Evolutionary conservation across 2,113 vertebrate species (phyloP).

Genomic region (Pterocles orientalis): DNA sequence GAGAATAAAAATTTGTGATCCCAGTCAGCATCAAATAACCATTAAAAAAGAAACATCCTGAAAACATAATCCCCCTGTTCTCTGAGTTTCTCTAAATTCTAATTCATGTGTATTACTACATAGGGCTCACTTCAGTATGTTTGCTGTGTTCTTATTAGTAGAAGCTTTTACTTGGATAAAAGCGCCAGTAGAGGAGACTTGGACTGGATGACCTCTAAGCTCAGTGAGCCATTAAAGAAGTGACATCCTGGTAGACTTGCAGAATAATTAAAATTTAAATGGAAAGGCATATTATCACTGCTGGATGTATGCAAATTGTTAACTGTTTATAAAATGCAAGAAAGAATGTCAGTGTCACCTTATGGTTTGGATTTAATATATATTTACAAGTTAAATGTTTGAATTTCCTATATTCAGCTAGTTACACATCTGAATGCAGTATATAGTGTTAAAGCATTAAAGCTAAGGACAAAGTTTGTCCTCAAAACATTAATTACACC

Average conservation of each 20-base stretch:
- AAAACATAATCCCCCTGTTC: neutral
- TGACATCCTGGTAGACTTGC: slow-evolving; percentile 40
- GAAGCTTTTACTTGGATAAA: slow-evolving; percentile 1
- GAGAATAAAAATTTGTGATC: neutral
- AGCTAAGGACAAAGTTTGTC: slow-evolving; percentile 44
- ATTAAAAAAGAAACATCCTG: neutral
- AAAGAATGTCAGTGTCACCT: neutral
- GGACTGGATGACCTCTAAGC: slow-evolving; percentile 47
- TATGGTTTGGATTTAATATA: neutral
- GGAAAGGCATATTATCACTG: slow-evolving; percentile 31
- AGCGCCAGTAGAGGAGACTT: neutral
- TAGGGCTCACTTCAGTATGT: neutral
- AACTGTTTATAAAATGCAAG: slow-evolving; percentile 40
- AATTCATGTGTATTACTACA: neutral
- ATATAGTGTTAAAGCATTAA: slow-evolving; percentile 1
- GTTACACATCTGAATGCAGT: neutral
- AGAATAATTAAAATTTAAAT: slow-evolving; percentile 68
- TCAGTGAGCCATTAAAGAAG: slow-evolving; percentile 56
- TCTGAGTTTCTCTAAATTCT: neutral
- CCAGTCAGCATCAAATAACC: neutral
- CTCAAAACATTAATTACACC: slow-evolving; percentile 60
- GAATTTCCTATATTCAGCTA: neutral
- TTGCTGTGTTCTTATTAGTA: neutral
- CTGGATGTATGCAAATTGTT: slow-evolving; percentile 41
- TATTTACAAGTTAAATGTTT: neutral